phyloP scores from a whole-genome alignment of 2,888 invertebrate genomes.

The Rhingia campestris region DNA sequence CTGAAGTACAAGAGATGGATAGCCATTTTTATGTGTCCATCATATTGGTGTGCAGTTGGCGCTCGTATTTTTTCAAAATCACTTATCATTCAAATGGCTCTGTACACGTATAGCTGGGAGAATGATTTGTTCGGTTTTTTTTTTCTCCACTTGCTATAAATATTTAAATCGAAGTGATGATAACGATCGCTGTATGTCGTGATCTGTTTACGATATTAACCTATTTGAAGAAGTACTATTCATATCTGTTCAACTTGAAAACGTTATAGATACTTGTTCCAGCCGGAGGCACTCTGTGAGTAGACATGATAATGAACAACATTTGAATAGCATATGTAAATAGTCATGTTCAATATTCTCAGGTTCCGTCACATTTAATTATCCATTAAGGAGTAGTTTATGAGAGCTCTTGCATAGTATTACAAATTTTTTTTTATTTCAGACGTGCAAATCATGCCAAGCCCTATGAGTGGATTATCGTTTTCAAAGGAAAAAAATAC shows the following conservation, averaged over 20 bases:
- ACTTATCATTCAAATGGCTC: constrained; percentile 47
- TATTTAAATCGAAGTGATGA: constrained; percentile 68
- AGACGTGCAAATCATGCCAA: too few relatives aligned
- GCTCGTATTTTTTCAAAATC: constrained; percentile 6
- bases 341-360: constrained; percentile 12
- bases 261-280: constrained; percentile 3
- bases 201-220: constrained; percentile 67
- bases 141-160: constrained; percentile 54
- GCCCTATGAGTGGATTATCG: too few relatives aligned
- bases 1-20: constrained; percentile 23
- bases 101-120: neutral
- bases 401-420: neutral
- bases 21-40: constrained; percentile 25
- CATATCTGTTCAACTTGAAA: constrained; percentile 22
- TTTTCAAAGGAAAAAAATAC: too few relatives aligned
- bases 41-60: constrained; percentile 32
- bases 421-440: neutral
- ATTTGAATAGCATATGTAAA: too few relatives aligned
- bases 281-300: too few relatives aligned
- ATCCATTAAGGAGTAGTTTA: constrained; percentile 26
- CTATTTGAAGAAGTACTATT: constrained; percentile 41
- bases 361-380: constrained; percentile 38
- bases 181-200: constrained; percentile 62
- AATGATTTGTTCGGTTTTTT: constrained; percentile 46
- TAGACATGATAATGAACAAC: too few relatives aligned